A percentile compares a stretch with the other conserved stretches of the same genome.
These are phyloP conservation scores for Arizona elegans DNA, from an alignment of 2,113 vertebrate genomes.

Conservation along the genomic window DNA sequence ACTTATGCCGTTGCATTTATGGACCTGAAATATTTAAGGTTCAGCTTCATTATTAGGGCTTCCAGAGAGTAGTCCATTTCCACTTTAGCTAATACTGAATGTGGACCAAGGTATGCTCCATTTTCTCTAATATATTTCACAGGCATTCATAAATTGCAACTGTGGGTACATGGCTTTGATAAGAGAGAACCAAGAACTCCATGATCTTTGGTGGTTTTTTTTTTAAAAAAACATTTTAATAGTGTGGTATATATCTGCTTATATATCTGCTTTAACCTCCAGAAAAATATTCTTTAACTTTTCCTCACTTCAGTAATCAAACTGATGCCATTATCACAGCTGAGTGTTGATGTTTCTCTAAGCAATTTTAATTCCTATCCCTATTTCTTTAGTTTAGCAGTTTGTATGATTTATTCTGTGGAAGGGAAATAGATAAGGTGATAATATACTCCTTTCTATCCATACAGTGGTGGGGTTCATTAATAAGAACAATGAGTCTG, in stretches of 20 bases:
- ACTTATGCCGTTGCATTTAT: background rate
- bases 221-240: background rate
- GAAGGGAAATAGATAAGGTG: background rate
- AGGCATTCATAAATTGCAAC: background rate
- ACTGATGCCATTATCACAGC: background rate
- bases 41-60: background rate
- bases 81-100: background rate
- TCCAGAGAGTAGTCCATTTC: background rate
- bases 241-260: background rate
- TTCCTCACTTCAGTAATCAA: background rate
- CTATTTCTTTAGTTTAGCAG: background rate
- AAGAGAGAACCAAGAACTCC: background rate
- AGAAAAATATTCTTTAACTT: background rate
- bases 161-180: background rate
- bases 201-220: background rate
- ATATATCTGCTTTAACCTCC: background rate
- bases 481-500: no score
- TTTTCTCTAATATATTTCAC: background rate
- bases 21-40: background rate
- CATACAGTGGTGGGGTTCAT: no score
- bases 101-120: background rate
- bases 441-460: background rate
- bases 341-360: background rate
- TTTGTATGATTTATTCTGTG: background rate
- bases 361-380: background rate